Evolutionary conservation across 2,797 vertebrate species (phyloP), one percentile per base, ranked within the genome.

Genomic region (Etheostoma perlongum): DNA sequence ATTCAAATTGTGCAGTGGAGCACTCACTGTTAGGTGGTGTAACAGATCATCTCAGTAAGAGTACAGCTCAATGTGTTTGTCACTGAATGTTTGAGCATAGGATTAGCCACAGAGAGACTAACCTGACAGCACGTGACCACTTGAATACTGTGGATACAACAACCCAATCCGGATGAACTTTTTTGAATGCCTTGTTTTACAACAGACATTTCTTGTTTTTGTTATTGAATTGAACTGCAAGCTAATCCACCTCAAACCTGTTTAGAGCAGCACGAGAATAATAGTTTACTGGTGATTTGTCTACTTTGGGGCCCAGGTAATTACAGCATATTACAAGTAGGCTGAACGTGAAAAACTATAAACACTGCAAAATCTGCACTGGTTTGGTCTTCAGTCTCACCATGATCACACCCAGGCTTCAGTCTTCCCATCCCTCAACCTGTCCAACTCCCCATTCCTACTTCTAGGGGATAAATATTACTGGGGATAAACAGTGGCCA

Each of bases 101-200:
- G 78, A 89, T 85, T 81, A 87, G 30, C 72, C 25, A 49, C 75
- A 40, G 59, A 7, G 58, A 80, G 62, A 65, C 78, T 70, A 16
- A 67, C 63, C 61, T 46, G 66, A 69, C 27, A 12, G 42, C 77
- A 76, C 12, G 15, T 59, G 74, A 69, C 69, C 47, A 27, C 64
- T 60, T 25, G 19, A 48, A 55, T 51, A 44, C 18, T 0, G 13
- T 63, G 18, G 51, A 61, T 53, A n/a, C 16, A 49, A 47, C 65
- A 18, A 42, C 33, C 18, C 9, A 4, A 13, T 47, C 19, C 6
- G n/a, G 52, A 36, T 33, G 9, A 23, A 54, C 12, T 44, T 53
- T 47, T 47, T 21, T 19, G 33, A 66, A 65, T 40, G 36, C 14
- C n/a, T 16, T 10, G 33, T 54, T 69, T 48, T 36, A 36, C 36